Evolutionary conservation across 2,888 invertebrate species (phyloP), one percentile per base, ranked within the genome.

Genomic region (Dioctria rufipes): DNA sequence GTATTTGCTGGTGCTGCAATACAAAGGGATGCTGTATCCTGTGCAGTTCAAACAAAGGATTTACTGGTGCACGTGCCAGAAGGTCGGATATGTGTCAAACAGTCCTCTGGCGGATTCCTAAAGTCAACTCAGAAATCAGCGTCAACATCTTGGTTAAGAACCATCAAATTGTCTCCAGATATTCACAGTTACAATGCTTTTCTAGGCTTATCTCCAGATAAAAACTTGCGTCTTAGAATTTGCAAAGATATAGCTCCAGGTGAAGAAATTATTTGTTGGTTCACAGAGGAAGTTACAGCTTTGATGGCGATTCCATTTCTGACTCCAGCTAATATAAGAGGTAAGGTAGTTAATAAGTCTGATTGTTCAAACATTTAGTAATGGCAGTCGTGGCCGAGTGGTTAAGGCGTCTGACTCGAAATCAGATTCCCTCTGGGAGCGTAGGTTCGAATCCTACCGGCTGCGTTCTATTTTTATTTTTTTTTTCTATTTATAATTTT

Each of bases 401-500:
- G 88, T 88, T 88, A 88, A 88, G 88, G 88, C 88, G 88, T 88
- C 88, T 88, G 88, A 88, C 88, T 88, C 87, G 88, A 88, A 88
- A 92, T 88, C 88, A 88, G 88, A 88, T 94, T 94, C 94, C 94
- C 94, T 94, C 93, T 94, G 94, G 94, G 94, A 94, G 94, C 94
- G 93, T 93, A 94, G 94, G 94, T 94, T 94, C 94, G 93, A 94
- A 92, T 94, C 93, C 93, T 94, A 93, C 93, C 93, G 93, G 92
- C 93, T 93, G 93, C 93, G 93, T 67, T 86, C 42, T 71, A 80
- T 82, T 84, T 83, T 82, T 78, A 66, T 66, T 51, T 79, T 84
- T 87, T 89, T 88, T 46, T 54, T n/a, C 79, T 67, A 66, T 80
- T 49, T 67, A 79, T 80, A 71, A 60, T 77, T 63, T 39, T 67